These are phyloP conservation scores for Psephotus haematonotus DNA, from an alignment of 2,113 vertebrate genomes.

Conservation along the genomic window DNA sequence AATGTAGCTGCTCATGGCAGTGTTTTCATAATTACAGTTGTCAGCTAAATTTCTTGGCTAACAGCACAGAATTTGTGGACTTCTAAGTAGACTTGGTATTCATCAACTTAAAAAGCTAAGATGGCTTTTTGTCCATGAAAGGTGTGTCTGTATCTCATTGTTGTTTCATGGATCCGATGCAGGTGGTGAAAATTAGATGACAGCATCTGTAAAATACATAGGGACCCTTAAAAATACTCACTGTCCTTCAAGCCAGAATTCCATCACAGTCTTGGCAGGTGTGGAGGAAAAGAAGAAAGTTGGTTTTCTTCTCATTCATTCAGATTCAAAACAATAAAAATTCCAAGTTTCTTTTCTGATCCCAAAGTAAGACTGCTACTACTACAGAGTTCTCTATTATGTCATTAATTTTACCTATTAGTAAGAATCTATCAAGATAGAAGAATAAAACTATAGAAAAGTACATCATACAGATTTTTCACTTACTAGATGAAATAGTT, in stretches of 20 bases:
- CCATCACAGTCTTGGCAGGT: conserved; percentile 12
- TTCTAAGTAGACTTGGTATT: not conserved
- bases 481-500: not conserved
- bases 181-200: conserved; percentile 27
- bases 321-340: conserved; percentile 33
- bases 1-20: conserved; percentile 11
- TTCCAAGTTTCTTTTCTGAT: not conserved
- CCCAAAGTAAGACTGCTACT: not conserved
- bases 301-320: conserved; percentile 50
- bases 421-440: not conserved
- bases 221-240: conserved; percentile 40
- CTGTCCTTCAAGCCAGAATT: conserved; percentile 49
- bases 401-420: not conserved
- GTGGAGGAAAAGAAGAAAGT: not conserved
- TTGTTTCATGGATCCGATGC: not conserved
- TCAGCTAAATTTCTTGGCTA: conserved; percentile 54
- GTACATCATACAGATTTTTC: not conserved
- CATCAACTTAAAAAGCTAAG: conserved; percentile 15
- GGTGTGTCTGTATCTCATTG: conserved; percentile 13
- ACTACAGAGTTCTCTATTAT: not conserved
- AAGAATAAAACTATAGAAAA: not conserved
- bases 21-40: conserved; percentile 58
- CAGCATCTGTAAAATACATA: conserved; percentile 33
- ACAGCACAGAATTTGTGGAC: conserved; percentile 12
- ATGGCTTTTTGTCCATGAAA: conserved; percentile 14